Base-by-base conservation (phyloP, 2,888 invertebrate species). In the Eulithis testata region DNA sequence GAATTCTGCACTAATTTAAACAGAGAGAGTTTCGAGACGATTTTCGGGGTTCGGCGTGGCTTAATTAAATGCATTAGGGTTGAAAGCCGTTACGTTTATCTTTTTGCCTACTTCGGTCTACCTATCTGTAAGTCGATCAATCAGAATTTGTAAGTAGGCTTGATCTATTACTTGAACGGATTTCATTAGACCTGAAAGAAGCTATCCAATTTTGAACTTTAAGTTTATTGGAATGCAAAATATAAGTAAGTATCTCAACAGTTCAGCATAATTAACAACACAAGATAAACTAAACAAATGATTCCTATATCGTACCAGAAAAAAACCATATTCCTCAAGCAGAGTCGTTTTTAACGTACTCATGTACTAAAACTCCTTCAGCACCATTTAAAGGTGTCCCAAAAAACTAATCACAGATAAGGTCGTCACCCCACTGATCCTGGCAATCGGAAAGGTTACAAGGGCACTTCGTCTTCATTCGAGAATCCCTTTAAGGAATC, bases 401-500 rank as follows among this genome's bases (percentile, higher is more conserved):
- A 77, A 87, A 85, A 88, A 89, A 86, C 87, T 87, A 89, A 91
- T 90, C 88, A 85, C 83, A 85, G 86, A 88, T 89, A 88, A 88
- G 83, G 80, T 80, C 81, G 83, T 82, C 83, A 81, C 81, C 77
- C 77, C 85, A 84, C 85, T 86, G 86, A 88, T 88, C 86, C 81
- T 72, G 73, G 76, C 83, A 83, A 86, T 88, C 82, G 86, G 83
- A 86, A 86, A 91, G 89, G 89, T 89, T 88, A 84, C 85, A 81
- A 78, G 83, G 84, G 85, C 85, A 90, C 89, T 90, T 89, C 87
- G 84, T 91, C 90, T 91, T 91, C 86, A 90, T 91, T 91, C 88
- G 86, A 80, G 84, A 89, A 89, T 90, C 90, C 90, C 91, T 93
- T 93, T 91, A 91, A 91, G 91, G 88, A 87, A 89, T 88, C 91